phyloP scores from a whole-genome alignment of 2,113 vertebrate genomes.

The Clarias magur region DNA sequence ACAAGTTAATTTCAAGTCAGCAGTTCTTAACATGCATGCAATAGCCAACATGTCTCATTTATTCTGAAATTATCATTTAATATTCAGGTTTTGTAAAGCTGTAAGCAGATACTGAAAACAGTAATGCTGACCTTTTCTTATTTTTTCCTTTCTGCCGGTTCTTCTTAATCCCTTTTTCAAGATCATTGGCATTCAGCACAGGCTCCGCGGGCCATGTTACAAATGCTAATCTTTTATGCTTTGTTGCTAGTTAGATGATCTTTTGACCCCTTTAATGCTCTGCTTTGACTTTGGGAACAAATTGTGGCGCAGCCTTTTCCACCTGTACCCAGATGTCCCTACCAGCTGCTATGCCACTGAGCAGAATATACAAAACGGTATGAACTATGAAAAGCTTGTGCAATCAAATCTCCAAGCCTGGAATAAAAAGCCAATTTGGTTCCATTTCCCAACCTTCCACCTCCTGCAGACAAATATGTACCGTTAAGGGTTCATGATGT shows the following conservation, averaged over 20 bases:
- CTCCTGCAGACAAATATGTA: background rate
- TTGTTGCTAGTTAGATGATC: slow-evolving; percentile 41
- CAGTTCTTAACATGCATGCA: background rate
- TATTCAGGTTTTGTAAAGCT: background rate
- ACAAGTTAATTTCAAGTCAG: background rate
- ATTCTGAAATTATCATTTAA: background rate
- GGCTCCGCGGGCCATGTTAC: slow-evolving; percentile 21
- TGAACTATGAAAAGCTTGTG: slow-evolving; percentile 64
- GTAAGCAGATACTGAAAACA: background rate
- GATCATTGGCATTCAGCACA: slow-evolving; percentile 35
- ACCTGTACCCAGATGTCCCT: slow-evolving; percentile 60
- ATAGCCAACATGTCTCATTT: background rate
- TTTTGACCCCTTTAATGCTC: slow-evolving; percentile 44
- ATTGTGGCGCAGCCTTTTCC: slow-evolving; percentile 8
- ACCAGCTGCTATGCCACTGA: slow-evolving; percentile 66
- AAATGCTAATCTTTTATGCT: slow-evolving; percentile 44
- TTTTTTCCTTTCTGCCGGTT: background rate
- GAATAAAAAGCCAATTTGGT: background rate
- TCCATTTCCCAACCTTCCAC: background rate
- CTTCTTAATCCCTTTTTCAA: slow-evolving; percentile 12
- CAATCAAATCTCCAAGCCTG: background rate
- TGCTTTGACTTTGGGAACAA: slow-evolving; percentile 3
- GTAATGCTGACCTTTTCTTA: slow-evolving; percentile 27
- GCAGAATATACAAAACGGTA: slow-evolving; percentile 65
- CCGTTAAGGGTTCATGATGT: background rate